Evolutionary conservation across 2,797 vertebrate species (phyloP), one percentile per base, ranked within the genome.

Genomic region (Xerus rutilus): DNA sequence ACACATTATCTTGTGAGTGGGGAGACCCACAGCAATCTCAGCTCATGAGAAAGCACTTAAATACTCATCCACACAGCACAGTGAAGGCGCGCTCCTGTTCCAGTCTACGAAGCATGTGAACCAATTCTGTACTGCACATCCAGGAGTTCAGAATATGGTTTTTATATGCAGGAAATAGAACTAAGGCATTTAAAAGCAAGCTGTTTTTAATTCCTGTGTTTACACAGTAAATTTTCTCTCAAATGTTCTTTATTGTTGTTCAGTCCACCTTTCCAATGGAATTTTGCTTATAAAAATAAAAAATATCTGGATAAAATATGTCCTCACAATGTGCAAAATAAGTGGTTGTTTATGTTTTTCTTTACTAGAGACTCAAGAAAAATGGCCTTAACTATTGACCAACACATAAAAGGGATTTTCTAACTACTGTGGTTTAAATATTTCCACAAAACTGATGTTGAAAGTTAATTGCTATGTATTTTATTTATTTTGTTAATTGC

Each of bases 151-250:
- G 45, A 73, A 21, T 4, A 21, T 20, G 15, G 28, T 95, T 92
- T 69, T 52, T 62, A 72, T 52, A 4, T 18, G 45, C 57, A 92
- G 35, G 85, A 28, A 89, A 65, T 4, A 39, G 76, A 95, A 65
- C 13, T 14, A 62, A 59, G 54, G 35, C 43, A 21, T 69, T 86
- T 7, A 69, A 89, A 62, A 90, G n/a, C 6, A 39, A 39, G 17
- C 25, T 89, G 45, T 20, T 89, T 95, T 28, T 83, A 91, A 94
- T 45, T 74, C 35, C 35, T 92, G 13, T 59, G 43, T 89, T 89
- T 54, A 59, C 59, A 25, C 9, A 84, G 23, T 15, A 83, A 17
- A 73, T 77, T 86, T 69, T 86, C 9, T 86, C 17, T 67, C 30
- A n/a, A 64, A 49, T 69, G 7, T 23, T 30, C 73, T 57, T 62